Evolutionary conservation across 2,113 vertebrate species (phyloP).

Genomic region (Columba janthina): DNA sequence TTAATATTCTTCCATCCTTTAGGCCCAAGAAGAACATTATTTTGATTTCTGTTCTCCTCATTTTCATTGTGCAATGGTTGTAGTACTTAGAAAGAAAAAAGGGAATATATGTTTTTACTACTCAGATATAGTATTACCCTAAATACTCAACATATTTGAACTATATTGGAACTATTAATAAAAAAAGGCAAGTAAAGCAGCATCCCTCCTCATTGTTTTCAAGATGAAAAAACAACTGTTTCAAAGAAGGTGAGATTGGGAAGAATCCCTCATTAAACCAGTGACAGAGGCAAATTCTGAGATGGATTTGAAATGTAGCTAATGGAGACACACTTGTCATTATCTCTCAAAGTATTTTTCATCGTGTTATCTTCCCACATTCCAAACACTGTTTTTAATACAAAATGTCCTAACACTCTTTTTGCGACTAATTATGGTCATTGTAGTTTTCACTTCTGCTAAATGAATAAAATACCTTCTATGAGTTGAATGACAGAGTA

Average conservation of each 20-base stretch:
- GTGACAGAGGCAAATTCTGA: background rate
- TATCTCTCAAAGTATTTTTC: background rate
- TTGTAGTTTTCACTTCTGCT: background rate
- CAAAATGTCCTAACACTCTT: background rate
- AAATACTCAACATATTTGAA: background rate
- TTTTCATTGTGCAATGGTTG: background rate
- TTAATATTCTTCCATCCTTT: slow-evolving; percentile 13
- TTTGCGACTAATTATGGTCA: background rate
- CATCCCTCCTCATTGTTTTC: background rate
- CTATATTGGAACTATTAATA: background rate
- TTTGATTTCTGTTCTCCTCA: slow-evolving; percentile 14
- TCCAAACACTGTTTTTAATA: background rate
- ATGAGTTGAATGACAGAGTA: background rate
- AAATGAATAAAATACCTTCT: background rate
- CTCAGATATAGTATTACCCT: background rate
- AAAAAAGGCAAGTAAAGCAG: background rate
- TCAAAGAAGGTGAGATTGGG: background rate
- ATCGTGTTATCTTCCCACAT: background rate
- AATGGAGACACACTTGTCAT: background rate
- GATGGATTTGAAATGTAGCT: background rate
- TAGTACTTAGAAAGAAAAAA: background rate
- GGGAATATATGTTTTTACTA: background rate
- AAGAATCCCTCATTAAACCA: background rate
- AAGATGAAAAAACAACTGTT: background rate
- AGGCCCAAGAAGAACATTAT: background rate